Evolutionary conservation across 2,888 invertebrate genomes (phyloP).

Genomic region (Pimpla rufipes): DNA sequence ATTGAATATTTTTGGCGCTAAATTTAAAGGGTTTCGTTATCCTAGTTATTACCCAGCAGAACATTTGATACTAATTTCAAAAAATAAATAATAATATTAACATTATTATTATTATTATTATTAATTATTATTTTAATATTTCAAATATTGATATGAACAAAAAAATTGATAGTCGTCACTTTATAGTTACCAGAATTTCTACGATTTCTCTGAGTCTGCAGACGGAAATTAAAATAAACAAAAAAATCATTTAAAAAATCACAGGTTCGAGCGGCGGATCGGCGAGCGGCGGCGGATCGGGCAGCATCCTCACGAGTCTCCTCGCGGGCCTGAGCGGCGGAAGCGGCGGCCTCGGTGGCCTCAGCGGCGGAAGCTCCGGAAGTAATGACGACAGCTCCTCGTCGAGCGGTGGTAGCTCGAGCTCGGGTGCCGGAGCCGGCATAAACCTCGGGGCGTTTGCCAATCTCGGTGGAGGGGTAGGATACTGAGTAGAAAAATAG

Average conservation of each 20-base stretch:
- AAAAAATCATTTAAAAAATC: constrained; percentile 4
- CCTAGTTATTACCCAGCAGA: no score
- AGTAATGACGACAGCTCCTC: constrained; percentile 50
- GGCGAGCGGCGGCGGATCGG: constrained; percentile 70
- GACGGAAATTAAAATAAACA: no score
- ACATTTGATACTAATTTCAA: no score
- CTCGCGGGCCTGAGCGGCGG: constrained; percentile 69
- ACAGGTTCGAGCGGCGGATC: constrained; percentile 57
- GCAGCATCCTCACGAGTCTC: constrained; percentile 71
- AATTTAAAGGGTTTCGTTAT: no score
- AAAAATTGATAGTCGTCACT: no score
- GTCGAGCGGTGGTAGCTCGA: constrained; percentile 59
- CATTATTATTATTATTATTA: no score
- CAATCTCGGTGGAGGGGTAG: constrained; percentile 76
- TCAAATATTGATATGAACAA: no score
- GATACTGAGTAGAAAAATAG: constrained; percentile 71
- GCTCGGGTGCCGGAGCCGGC: constrained; percentile 71
- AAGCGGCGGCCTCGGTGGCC: constrained; percentile 61
- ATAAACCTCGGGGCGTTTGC: constrained; percentile 79
- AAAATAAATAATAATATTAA: no score
- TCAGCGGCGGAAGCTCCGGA: constrained; percentile 61
- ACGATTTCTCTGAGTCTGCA: no score
- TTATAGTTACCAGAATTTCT: no score
- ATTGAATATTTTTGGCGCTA: no score
- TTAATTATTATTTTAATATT: no score